These are phyloP conservation scores for Meganola albula DNA, from an alignment of 2,888 invertebrate genomes.

Conservation along the genomic window DNA sequence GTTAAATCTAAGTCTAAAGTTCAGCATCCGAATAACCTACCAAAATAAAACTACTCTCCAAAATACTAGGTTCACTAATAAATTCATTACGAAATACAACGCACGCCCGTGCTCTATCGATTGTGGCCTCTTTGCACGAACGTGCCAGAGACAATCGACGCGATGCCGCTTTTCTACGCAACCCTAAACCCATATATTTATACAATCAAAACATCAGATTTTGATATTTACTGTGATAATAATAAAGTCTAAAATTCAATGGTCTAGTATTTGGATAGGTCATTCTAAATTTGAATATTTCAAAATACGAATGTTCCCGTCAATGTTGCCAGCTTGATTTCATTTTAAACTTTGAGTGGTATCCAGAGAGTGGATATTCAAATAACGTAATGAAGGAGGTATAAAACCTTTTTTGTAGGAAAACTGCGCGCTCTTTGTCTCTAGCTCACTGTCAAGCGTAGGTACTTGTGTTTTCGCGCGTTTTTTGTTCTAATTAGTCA, in stretches of 20 bases:
- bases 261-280: constrained; percentile 18
- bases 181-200: constrained; percentile 29
- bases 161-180: constrained; percentile 74
- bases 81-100: constrained; percentile 76
- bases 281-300: constrained; percentile 33
- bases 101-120: constrained; percentile 76
- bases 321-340: constrained; percentile 33
- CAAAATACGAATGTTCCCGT: constrained; percentile 58
- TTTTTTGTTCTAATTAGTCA: constrained; percentile 77
- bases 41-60: constrained; percentile 26
- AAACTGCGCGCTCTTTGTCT: constrained; percentile 65
- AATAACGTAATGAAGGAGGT: constrained; percentile 18
- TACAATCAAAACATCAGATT: constrained; percentile 13
- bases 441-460: constrained; percentile 74
- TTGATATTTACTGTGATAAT: constrained; percentile 6
- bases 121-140: constrained; percentile 73
- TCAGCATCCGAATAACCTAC: constrained; percentile 18
- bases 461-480: constrained; percentile 76
- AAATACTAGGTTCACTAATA: constrained; percentile 61
- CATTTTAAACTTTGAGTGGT: constrained; percentile 40
- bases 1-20: no score
- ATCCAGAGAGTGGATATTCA: constrained; percentile 31
- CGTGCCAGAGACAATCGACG: constrained; percentile 75
- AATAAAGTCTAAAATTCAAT: constrained; percentile 28
- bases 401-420: constrained; percentile 56